Evolutionary conservation across 2,113 vertebrate genomes (phyloP).

Genomic region (Petrocephalus zakoni): DNA sequence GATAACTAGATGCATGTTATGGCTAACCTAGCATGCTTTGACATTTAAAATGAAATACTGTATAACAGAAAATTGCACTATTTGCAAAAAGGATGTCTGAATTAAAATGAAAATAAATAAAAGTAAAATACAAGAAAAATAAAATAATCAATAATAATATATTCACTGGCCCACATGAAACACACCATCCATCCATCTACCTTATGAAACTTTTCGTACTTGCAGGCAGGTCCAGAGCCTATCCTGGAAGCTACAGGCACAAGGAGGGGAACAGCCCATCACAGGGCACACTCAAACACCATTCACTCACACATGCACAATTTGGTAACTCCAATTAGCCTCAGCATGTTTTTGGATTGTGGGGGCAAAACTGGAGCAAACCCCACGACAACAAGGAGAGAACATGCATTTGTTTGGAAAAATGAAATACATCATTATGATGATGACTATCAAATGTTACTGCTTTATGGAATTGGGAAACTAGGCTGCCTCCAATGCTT

Average conservation of each 20-base stretch:
- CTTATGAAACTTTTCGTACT: too few relatives aligned
- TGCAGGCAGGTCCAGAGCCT: too few relatives aligned
- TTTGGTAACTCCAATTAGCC: too few relatives aligned
- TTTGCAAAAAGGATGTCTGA: neutral
- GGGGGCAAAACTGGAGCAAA: too few relatives aligned
- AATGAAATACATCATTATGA: neutral
- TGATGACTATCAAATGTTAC: neutral
- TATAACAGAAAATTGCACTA: neutral
- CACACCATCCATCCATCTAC: neutral
- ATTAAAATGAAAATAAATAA: too few relatives aligned
- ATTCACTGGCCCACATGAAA: neutral
- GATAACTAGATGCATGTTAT: neutral
- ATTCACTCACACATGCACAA: too few relatives aligned
- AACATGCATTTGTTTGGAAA: neutral
- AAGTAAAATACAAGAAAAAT: neutral
- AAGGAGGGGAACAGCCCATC: too few relatives aligned
- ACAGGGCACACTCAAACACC: too few relatives aligned
- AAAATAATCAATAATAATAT: neutral
- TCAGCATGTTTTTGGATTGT: too few relatives aligned
- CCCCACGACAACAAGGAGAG: too few relatives aligned
- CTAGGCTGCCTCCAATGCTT: neutral
- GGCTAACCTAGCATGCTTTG: neutral
- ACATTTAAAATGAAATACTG: neutral
- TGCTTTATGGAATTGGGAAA: neutral
- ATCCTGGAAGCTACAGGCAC: too few relatives aligned